A percentile compares a stretch with the other conserved stretches of the same genome.
Conservation (phyloP, 2,113 vertebrate species). For the Aleadryas rufinucha region DNA sequence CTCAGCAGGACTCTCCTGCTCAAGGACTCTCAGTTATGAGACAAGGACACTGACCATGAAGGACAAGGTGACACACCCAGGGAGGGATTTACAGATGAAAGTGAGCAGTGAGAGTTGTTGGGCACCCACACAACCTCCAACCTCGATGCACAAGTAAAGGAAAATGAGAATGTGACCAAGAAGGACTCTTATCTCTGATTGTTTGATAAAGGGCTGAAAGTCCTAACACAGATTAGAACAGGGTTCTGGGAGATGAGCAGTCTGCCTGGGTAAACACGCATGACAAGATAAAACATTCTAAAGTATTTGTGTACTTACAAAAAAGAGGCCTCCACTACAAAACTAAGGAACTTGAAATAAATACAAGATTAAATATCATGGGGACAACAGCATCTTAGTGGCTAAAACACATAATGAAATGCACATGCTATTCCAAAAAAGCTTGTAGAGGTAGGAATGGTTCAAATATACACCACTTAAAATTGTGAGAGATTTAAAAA, state of each 20-base stretch:
- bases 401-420: neutral
- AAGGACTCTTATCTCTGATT: neutral
- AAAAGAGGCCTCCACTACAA: neutral
- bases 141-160: neutral
- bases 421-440: neutral
- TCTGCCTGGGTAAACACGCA: neutral
- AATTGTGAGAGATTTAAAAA: neutral
- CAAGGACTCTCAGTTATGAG: neutral
- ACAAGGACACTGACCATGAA: neutral
- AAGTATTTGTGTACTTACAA: neutral
- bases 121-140: neutral
- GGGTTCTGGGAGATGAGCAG: neutral
- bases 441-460: neutral
- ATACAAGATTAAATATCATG: neutral
- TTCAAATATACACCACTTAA: neutral
- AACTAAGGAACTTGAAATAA: neutral
- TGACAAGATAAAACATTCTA: neutral
- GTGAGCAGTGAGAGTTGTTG: neutral
- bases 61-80: neutral
- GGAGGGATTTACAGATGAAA: neutral
- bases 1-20: neutral
- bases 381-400: neutral
- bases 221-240: neutral
- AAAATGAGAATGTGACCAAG: neutral
- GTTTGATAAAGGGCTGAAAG: neutral